Percentiles rank a stretch among this genome's conserved stretches.
Evolutionary conservation across 2,797 vertebrate genomes (phyloP).

Genomic region (Halcyon badia): DNA sequence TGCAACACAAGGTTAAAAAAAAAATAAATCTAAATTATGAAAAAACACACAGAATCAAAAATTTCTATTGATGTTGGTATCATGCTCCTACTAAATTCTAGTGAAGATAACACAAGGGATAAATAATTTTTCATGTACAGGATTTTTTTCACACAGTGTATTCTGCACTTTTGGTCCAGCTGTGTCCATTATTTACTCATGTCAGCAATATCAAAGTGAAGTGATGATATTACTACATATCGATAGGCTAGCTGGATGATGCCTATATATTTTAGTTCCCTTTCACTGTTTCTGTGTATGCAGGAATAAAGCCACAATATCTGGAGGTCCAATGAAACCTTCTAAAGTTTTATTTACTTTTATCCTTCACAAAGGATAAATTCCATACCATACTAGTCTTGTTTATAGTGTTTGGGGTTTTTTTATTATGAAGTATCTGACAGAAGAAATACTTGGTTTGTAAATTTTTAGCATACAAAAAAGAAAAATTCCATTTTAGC

Average conservation of each 20-base stretch:
- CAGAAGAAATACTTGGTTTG: not conserved
- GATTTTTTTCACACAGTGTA: not conserved
- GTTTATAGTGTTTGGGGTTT: not conserved
- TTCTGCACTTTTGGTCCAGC: accelerated
- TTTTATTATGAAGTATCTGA: not conserved
- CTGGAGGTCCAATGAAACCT: not conserved
- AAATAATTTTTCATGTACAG: not conserved
- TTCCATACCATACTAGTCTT: not conserved
- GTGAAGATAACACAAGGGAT: not conserved
- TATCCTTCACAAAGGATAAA: not conserved
- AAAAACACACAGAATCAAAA: not conserved
- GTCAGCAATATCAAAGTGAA: not conserved
- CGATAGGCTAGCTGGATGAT: not conserved
- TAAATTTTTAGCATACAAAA: not conserved
- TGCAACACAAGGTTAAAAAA: not conserved
- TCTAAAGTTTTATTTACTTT: not conserved
- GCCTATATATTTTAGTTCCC: not conserved
- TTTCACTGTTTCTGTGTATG: not conserved
- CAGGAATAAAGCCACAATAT: not conserved
- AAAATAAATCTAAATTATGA: not conserved
- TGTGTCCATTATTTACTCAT: not conserved
- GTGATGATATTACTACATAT: not conserved
- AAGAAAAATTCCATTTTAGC: not conserved
- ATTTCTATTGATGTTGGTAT: not conserved
- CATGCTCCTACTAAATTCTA: not conserved